Conservation (phyloP, 2,113 vertebrate genomes). For the Macrotus californicus region DNA sequence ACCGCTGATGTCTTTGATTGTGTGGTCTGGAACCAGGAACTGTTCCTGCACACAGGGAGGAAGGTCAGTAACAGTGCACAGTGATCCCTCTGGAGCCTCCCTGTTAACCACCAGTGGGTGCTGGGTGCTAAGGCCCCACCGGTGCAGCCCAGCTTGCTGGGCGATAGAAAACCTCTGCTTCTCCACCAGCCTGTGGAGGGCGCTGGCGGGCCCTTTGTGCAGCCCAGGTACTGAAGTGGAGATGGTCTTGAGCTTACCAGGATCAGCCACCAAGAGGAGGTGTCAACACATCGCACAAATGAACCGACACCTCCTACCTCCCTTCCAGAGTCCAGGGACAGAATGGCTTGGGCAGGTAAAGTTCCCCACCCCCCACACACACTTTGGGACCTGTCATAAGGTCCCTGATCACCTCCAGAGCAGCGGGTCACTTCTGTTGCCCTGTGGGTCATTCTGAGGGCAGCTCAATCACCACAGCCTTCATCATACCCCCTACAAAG, state of each 20-base stretch:
- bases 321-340: not conserved
- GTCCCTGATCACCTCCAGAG: not conserved
- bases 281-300: not conserved
- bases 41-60: slow-evolving; percentile 85
- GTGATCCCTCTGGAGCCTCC: not conserved
- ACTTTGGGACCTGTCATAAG: not conserved
- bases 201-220: not conserved
- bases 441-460: not conserved
- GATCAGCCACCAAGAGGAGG: not conserved
- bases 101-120: not conserved
- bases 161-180: not conserved
- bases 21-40: slow-evolving; percentile 98
- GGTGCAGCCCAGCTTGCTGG: not conserved
- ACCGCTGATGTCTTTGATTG: slow-evolving; percentile 98
- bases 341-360: not conserved
- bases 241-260: not conserved
- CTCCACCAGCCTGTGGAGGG: not conserved
- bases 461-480: not conserved
- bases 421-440: not conserved
- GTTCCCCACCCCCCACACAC: not conserved
- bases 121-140: not conserved
- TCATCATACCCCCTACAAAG: not conserved
- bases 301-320: not conserved
- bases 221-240: not conserved
- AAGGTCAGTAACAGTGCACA: not conserved